These are phyloP conservation scores for Myrmecobius fasciatus DNA, from an alignment of 2,113 vertebrate species.

Conservation along the genomic window DNA sequence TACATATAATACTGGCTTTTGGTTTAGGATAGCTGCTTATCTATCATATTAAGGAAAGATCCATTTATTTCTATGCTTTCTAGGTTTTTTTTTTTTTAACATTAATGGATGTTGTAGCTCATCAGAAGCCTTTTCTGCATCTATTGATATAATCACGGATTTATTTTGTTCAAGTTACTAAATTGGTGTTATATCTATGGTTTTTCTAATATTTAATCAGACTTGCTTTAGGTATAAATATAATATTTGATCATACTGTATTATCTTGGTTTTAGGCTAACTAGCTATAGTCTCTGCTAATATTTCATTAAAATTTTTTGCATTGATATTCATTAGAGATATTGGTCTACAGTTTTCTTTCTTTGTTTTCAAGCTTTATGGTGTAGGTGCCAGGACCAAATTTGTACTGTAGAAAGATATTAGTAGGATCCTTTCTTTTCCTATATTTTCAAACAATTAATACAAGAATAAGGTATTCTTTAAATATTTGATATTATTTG, in stretches of 20 bases:
- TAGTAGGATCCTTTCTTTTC: not conserved
- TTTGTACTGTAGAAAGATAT: not conserved
- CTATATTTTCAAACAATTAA: not conserved
- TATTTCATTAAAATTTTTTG: not conserved
- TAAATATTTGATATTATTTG: not conserved
- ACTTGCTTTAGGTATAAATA: not conserved
- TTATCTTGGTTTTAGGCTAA: not conserved
- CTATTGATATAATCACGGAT: not conserved
- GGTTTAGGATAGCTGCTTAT: not conserved
- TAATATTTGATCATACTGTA: not conserved
- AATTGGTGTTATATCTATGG: not conserved
- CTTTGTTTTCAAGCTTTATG: not conserved
- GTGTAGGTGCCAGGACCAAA: not conserved
- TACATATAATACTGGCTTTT: not conserved
- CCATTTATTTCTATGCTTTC: not conserved
- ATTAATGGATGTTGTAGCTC: not conserved
- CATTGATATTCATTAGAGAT: not conserved
- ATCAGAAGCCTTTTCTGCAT: not conserved
- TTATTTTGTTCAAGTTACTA: not conserved
- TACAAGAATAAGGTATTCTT: not conserved
- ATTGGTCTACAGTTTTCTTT: not conserved
- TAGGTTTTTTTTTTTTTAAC: not conserved
- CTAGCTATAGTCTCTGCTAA: not conserved
- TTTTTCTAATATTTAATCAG: not conserved
- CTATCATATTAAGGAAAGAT: not conserved